Evolutionary conservation across 1,140 invertebrate species (phyloP).

Genomic region (Hestina assimilis): DNA sequence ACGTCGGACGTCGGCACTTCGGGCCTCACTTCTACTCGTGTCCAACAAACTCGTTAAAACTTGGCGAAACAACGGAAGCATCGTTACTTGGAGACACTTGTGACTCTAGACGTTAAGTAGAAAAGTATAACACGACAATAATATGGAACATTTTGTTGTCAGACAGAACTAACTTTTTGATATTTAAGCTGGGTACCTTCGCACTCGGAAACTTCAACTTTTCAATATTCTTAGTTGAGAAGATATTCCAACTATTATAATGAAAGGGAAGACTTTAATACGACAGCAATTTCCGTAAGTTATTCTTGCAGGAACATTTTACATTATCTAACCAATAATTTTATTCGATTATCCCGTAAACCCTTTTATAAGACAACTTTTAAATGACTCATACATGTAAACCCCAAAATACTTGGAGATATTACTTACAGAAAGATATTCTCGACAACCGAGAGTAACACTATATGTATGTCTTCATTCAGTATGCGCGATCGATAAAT

Average conservation of each 20-base stretch:
- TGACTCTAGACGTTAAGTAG: constrained; percentile 68
- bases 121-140: constrained; percentile 74
- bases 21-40: constrained; percentile 45
- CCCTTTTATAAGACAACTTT: too few relatives aligned
- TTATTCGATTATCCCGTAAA: too few relatives aligned
- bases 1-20: constrained; percentile 43
- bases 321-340: too few relatives aligned
- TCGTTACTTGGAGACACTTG: constrained; percentile 69
- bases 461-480: too few relatives aligned
- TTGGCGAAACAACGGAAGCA: constrained; percentile 72
- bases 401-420: too few relatives aligned
- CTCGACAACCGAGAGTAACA: too few relatives aligned
- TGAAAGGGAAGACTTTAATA: background rate
- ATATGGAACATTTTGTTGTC: constrained; percentile 72
- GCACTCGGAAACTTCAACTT: constrained; percentile 17
- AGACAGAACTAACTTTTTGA: constrained; percentile 53
- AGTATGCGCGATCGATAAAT: too few relatives aligned
- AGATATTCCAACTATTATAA: constrained; percentile 3
- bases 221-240: constrained; percentile 22
- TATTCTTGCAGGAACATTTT: too few relatives aligned
- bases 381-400: too few relatives aligned
- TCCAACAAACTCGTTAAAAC: constrained; percentile 78
- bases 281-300: background rate
- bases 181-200: constrained; percentile 55
- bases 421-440: too few relatives aligned